Evolutionary conservation across 2,888 invertebrate genomes (phyloP), one percentile per base, ranked within the genome.

Genomic region (Aradus depressus): DNA sequence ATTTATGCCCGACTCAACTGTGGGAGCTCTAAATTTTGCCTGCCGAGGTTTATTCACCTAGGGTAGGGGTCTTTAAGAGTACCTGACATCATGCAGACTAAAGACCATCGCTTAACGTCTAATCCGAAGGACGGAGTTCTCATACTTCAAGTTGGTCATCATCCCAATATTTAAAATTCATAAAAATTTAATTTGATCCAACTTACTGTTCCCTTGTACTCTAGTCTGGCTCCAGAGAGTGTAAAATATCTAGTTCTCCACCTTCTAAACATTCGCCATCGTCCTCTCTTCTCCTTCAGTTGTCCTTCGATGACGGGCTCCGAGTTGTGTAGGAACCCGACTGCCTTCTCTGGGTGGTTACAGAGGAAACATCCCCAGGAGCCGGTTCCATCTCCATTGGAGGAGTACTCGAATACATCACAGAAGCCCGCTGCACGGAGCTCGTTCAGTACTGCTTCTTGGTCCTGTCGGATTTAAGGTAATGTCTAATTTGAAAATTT

Each of bases 191-290:
- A n/a, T n/a, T n/a, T n/a, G n/a, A n/a, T n/a, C n/a, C n/a, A n/a
- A 73, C 79, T 78, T 68, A 87, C 84, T 58, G 84, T 80, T 65
- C 84, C 84, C 68, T 82, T 80, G 66, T 87, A 90, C 16, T 89
- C 88, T 47, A 95, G 77, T 67, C 90, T 87, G 1, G 90, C 90
- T 0, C 91, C 92, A 25, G 91, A 91, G 22, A 95, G 72, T 2
- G 93, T 93, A 69, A 95, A 95, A 70, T 93, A 92, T 58, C 93
- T 72, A 4, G 92, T 93, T 59, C 92, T 77, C 93, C 93, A 95
- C 59, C 92, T 72, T 35, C 88, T 75, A 68, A 95, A 88, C 57
- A 95, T 74, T 60, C 89, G 74, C 92, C 92, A 93, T 62, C 88
- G 77, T 16, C 90, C 89, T 66, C 88, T 88, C 70, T 91, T 91